Evolutionary conservation across 92 coral and sea anemone species (phyloP).

Genomic region (Diadumene lineata): DNA sequence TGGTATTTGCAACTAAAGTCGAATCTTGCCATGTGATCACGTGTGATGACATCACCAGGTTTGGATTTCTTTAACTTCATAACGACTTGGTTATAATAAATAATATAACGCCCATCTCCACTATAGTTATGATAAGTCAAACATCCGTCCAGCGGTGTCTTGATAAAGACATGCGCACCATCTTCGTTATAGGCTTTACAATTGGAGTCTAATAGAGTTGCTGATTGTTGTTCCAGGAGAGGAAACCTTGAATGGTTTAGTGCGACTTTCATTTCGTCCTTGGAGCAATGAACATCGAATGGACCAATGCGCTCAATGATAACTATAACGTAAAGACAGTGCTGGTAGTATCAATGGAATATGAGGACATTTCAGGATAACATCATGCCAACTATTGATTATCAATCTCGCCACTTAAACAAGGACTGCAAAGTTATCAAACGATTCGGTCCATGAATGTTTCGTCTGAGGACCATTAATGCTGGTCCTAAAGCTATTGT

Average conservation of each 20-base stretch:
- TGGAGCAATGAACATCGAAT: constrained; percentile 42
- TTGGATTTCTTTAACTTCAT: constrained; percentile 3
- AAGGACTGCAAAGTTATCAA: too few relatives aligned
- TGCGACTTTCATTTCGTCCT: constrained; percentile 40
- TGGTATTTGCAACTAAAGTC: constrained; percentile 43
- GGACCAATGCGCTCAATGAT: background rate
- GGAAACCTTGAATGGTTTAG: constrained; percentile 32
- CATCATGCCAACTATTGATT: too few relatives aligned
- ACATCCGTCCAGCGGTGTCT: constrained; percentile 59
- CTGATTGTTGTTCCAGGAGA: constrained; percentile 20
- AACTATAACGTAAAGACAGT: too few relatives aligned
- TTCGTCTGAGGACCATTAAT: too few relatives aligned
- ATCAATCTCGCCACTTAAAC: too few relatives aligned
- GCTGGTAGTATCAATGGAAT: too few relatives aligned
- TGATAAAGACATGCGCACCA: constrained; percentile 40
- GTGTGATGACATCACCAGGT: constrained; percentile 42
- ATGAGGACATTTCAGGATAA: too few relatives aligned
- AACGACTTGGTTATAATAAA: constrained; percentile 42
- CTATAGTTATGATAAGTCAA: constrained; percentile 53
- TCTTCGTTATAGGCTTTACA: constrained; percentile 37
- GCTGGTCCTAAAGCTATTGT: too few relatives aligned
- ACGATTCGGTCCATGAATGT: too few relatives aligned
- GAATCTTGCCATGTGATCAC: constrained; percentile 45
- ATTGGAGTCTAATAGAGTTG: constrained; percentile 30
- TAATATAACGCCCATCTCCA: constrained; percentile 37